Conservation (phyloP, 2,888 invertebrate genomes). For the Himalopsyche anomala region DNA sequence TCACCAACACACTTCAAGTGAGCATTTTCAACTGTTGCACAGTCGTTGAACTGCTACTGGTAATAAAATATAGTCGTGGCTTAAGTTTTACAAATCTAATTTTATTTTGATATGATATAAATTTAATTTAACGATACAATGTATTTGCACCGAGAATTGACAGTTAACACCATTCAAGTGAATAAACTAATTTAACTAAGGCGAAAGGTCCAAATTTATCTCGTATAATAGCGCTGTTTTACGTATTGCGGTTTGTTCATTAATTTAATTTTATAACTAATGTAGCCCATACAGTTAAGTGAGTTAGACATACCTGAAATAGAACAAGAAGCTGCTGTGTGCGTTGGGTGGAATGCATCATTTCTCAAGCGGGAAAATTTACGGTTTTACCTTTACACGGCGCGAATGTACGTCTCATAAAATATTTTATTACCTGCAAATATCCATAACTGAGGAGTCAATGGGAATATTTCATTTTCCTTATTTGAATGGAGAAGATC, state of each 20-base stretch:
- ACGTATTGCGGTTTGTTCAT: constrained; percentile 1
- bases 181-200: too few species aligned
- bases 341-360: constrained; percentile 48
- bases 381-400: constrained; percentile 52
- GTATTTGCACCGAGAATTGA: too few species aligned
- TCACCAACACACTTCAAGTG: too few species aligned
- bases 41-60: too few species aligned
- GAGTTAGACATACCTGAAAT: constrained; percentile 11
- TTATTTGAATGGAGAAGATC: constrained; percentile 51
- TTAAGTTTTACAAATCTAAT: too few species aligned
- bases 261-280: not conserved
- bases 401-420: constrained; percentile 57
- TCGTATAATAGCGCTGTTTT: too few species aligned
- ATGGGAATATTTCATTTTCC: constrained; percentile 61
- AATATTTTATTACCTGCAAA: constrained; percentile 57
- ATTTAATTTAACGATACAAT: too few species aligned
- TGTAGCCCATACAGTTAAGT: constrained; percentile 15
- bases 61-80: too few species aligned
- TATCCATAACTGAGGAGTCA: constrained; percentile 51
- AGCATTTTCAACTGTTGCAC: too few species aligned
- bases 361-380: constrained; percentile 51
- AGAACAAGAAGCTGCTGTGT: not conserved
- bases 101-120: too few species aligned
- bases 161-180: too few species aligned
- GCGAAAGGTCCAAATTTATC: too few species aligned